phyloP scores from a whole-genome alignment of 2,888 invertebrate genomes.

The Serrognathus titanus region DNA sequence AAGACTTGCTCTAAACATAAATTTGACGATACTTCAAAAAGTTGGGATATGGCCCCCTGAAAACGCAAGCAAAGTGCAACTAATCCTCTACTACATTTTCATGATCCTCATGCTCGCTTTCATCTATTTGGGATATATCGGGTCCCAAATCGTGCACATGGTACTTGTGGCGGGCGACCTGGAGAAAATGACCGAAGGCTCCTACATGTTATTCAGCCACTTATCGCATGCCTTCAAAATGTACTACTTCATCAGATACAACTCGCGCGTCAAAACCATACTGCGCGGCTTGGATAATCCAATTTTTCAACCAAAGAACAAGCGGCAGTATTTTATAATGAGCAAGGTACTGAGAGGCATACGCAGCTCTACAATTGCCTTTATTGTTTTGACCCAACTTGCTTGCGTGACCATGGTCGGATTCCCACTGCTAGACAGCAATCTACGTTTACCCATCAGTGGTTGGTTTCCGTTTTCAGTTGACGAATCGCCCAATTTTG shows the following conservation, averaged over 20 bases:
- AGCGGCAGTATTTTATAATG: slow-evolving; percentile 28
- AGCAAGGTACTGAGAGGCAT: slow-evolving; percentile 27
- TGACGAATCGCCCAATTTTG: slow-evolving; percentile 46
- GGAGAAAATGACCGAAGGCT: slow-evolving; percentile 32
- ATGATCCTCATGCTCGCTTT: slow-evolving; percentile 17
- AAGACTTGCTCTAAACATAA: background rate
- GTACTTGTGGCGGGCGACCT: slow-evolving; percentile 45
- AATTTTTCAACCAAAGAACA: slow-evolving; percentile 22
- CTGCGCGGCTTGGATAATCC: slow-evolving; percentile 17
- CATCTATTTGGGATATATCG: slow-evolving; percentile 46
- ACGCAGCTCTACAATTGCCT: slow-evolving; percentile 28
- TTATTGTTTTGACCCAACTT: slow-evolving; percentile 29
- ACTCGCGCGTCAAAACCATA: slow-evolving; percentile 18
- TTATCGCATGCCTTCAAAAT: slow-evolving; percentile 21
- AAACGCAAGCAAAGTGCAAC: background rate
- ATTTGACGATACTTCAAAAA: slow-evolving; percentile 10
- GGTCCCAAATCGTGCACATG: slow-evolving; percentile 52
- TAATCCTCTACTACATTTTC: slow-evolving; percentile 9
- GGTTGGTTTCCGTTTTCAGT: slow-evolving; percentile 53
- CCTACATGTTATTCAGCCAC: slow-evolving; percentile 37
- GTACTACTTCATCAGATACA: slow-evolving; percentile 13
- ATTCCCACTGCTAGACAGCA: slow-evolving; percentile 36
- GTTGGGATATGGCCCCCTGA: slow-evolving; percentile 20
- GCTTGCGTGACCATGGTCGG: slow-evolving; percentile 39
- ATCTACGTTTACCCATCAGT: slow-evolving; percentile 31